These are phyloP conservation scores for Myiothlypis coronata DNA, from an alignment of 2,797 vertebrate genomes.

Conservation along the genomic window DNA sequence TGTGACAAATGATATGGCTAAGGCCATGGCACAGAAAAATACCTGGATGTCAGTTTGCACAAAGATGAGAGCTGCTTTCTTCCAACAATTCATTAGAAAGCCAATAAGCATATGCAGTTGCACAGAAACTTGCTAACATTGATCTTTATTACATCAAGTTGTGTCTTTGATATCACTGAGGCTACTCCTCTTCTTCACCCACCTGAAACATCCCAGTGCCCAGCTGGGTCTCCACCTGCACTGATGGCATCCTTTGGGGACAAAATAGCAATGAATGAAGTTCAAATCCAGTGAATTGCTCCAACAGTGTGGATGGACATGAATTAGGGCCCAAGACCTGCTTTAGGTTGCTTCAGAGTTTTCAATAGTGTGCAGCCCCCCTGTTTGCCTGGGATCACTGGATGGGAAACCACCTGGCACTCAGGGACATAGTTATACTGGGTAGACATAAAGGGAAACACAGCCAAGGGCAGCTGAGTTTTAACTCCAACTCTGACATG, in stretches of 20 bases:
- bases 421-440: not conserved
- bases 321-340: accelerated
- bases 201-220: not conserved
- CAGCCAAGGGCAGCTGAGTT: not conserved
- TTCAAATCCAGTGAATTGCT: not conserved
- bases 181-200: not conserved
- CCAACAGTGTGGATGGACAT: not conserved
- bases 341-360: not conserved
- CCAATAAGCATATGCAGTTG: not conserved
- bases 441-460: not conserved
- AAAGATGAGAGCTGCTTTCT: not conserved
- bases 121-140: not conserved
- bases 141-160: not conserved
- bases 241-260: not conserved
- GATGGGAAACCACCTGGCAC: not conserved
- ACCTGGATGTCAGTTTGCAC: not conserved
- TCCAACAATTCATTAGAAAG: not conserved
- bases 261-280: not conserved
- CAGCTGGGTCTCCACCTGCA: not conserved
- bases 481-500: not conserved
- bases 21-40: not conserved
- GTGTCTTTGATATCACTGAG: not conserved
- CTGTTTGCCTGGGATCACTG: not conserved
- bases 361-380: not conserved
- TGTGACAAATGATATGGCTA: not conserved